These are phyloP conservation scores for Cepphus grylle DNA, from an alignment of 2,113 vertebrate genomes.

Conservation along the genomic window DNA sequence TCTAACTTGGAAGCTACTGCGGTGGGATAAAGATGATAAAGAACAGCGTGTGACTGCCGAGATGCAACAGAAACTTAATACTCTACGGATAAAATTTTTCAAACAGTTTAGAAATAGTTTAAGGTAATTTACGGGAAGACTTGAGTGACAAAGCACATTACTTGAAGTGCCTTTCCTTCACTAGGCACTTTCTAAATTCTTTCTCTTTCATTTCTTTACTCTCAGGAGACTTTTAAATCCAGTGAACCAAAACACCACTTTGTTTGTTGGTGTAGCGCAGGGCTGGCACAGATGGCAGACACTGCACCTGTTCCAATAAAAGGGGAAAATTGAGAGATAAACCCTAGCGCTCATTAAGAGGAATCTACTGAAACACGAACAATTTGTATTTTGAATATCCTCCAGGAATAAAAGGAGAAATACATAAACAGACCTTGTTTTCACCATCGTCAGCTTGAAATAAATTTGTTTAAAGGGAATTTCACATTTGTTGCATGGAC, in stretches of 20 bases:
- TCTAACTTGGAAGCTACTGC: constrained; percentile 24
- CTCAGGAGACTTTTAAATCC: constrained; percentile 63
- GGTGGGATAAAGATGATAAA: constrained; percentile 26
- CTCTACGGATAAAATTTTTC: neutral
- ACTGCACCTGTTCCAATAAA: constrained; percentile 75
- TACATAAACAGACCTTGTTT: constrained; percentile 9
- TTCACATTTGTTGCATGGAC: neutral
- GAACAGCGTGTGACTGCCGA: neutral
- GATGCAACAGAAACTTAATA: constrained; percentile 53
- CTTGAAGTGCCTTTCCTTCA: constrained; percentile 55
- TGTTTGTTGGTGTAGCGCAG: constrained; percentile 21
- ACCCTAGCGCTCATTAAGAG: constrained; percentile 36
- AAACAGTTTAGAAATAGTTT: constrained; percentile 43
- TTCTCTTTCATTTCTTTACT: constrained; percentile 67
- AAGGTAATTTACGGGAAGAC: constrained; percentile 50
- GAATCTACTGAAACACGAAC: constrained; percentile 33
- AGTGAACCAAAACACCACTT: constrained; percentile 55
- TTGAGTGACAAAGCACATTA: constrained; percentile 64
- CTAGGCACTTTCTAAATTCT: constrained; percentile 49
- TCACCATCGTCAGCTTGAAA: neutral
- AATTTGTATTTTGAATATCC: constrained; percentile 41
- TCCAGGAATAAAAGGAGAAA: constrained; percentile 46
- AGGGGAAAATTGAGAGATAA: constrained; percentile 45
- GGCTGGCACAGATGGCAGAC: constrained; percentile 41
- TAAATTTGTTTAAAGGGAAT: neutral